These are phyloP conservation scores for Heteromurus nitidus DNA, from an alignment of 2,888 invertebrate species.

Conservation along the genomic window DNA sequence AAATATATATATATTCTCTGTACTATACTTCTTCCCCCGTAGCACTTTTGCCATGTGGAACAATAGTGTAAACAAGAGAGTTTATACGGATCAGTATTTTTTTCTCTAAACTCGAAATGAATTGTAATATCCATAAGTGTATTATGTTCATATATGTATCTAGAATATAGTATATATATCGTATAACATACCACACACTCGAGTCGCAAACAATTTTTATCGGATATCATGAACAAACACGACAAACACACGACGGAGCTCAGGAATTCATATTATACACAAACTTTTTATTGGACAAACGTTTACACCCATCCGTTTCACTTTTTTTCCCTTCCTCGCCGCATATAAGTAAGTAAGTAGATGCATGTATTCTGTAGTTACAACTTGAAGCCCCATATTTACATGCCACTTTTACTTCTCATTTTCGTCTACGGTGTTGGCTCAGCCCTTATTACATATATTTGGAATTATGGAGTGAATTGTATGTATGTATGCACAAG, in stretches of 20 bases:
- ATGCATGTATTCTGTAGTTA: neutral
- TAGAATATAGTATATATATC: no score
- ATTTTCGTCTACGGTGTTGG: neutral
- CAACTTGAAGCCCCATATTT: no score
- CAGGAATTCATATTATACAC: conserved; percentile 30
- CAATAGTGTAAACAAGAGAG: neutral
- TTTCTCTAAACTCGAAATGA: no score
- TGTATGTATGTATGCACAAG: neutral
- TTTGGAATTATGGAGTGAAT: neutral
- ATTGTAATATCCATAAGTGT: no score
- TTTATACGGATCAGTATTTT: neutral
- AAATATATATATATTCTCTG: neutral
- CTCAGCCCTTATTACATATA: no score
- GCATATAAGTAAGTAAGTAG: no score
- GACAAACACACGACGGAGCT: conserved; percentile 35
- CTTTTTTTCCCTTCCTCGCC: neutral
- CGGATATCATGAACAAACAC: conserved; percentile 31
- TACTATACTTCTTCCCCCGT: neutral
- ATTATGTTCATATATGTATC: no score
- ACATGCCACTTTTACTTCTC: neutral
- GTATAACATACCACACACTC: no score
- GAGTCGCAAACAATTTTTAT: conserved; percentile 43
- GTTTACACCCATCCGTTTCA: conserved; percentile 2
- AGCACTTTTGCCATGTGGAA: neutral
- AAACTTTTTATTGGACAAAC: neutral